Conservation (phyloP, 2,113 vertebrate species). For the Sander lucioperca region DNA sequence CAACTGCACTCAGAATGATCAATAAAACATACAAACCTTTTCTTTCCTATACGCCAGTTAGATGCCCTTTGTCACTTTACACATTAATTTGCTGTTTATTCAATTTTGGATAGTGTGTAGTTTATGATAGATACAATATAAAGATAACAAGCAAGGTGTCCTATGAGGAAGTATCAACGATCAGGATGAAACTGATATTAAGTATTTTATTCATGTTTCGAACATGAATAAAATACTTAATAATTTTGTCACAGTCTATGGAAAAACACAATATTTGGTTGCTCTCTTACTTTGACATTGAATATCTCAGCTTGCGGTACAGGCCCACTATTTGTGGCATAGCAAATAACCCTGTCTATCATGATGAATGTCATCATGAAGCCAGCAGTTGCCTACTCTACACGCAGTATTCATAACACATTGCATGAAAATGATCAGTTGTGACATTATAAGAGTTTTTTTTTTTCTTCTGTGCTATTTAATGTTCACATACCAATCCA, state of each 20-base stretch:
- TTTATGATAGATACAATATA: neutral
- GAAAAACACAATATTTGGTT: neutral
- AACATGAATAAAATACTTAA: neutral
- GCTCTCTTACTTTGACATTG: neutral
- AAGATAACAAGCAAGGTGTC: neutral
- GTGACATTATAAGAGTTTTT: neutral
- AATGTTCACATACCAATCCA: neutral
- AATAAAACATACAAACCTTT: neutral
- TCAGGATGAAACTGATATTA: neutral
- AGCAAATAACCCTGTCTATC: slow-evolving; percentile 11
- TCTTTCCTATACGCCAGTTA: neutral
- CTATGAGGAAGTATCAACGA: neutral
- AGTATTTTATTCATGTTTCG: neutral
- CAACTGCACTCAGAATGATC: neutral
- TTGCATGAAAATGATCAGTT: neutral
- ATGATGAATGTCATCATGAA: slow-evolving; percentile 17
- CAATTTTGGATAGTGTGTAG: neutral
- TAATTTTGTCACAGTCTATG: neutral
- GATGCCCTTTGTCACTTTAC: neutral
- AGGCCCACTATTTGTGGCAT: neutral
- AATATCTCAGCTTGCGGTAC: neutral
- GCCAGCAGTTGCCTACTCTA: neutral
- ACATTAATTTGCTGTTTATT: neutral
- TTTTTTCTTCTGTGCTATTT: neutral
- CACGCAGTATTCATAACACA: neutral